Percentiles rank a stretch among this genome's conserved stretches.
Conservation (phyloP, 2,797 vertebrate species). For the Lindbergichthys nudifrons region DNA sequence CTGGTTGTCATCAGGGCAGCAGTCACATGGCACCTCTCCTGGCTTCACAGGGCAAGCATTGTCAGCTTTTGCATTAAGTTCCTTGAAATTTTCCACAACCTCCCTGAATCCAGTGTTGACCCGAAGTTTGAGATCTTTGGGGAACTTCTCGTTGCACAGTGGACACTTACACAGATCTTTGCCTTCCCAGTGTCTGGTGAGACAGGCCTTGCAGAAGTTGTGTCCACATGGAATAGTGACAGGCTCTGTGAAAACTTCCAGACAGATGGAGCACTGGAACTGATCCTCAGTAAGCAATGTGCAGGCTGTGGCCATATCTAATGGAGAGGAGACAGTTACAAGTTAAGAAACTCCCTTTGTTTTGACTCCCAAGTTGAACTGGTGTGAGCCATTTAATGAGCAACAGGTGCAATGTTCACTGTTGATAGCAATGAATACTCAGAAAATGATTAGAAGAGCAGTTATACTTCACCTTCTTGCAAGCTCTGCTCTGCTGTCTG, state of each 20-base stretch:
- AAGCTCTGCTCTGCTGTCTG: conserved; percentile 5
- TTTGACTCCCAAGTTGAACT: not conserved
- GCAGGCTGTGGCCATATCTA: conserved; percentile 51
- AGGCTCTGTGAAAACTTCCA: conserved; percentile 65
- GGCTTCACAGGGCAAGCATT: not conserved
- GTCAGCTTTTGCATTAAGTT: not conserved
- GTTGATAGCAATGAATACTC: not conserved
- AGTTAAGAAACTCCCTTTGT: not conserved
- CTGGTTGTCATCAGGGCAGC: conserved; percentile 30
- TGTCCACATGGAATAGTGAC: conserved; percentile 72
- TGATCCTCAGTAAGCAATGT: conserved; percentile 56
- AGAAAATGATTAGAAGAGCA: not conserved
- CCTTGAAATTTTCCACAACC: conserved; percentile 62
- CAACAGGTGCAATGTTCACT: not conserved
- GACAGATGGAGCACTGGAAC: conserved; percentile 66
- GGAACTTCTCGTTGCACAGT: conserved; percentile 56
- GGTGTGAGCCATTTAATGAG: not conserved
- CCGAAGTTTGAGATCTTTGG: conserved; percentile 45
- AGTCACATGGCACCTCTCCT: conserved; percentile 65
- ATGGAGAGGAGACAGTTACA: conserved; percentile 1
- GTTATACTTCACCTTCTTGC: conserved; percentile 17
- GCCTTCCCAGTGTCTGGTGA: conserved; percentile 49
- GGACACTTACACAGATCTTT: conserved; percentile 55
- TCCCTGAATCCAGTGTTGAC: conserved; percentile 66
- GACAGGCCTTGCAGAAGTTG: conserved; percentile 70